A percentile compares a stretch with the other conserved stretches of the same genome.
Evolutionary conservation across 2,113 vertebrate species (phyloP).

Genomic region (Chionis minor): DNA sequence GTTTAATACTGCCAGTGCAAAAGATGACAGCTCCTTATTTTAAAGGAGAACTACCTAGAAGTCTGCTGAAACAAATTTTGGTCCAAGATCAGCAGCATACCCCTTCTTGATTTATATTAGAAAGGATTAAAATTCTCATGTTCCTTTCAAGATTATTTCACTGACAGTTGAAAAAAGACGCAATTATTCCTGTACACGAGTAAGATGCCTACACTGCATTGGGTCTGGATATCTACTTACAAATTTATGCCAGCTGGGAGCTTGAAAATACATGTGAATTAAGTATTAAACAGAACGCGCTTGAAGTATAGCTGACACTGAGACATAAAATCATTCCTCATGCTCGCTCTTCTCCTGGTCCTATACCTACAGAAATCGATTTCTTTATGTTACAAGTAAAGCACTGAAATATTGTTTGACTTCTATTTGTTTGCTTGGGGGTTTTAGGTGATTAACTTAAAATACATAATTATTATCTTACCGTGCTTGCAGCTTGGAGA

Average conservation of each 20-base stretch:
- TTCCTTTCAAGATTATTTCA: neutral
- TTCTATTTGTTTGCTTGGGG: neutral
- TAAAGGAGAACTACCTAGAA: neutral
- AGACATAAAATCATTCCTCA: too few relatives aligned
- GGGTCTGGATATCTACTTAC: too few relatives aligned
- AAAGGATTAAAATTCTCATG: neutral
- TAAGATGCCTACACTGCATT: too few relatives aligned
- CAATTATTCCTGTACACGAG: neutral
- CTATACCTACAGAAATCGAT: rapidly evolving
- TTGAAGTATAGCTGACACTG: neutral
- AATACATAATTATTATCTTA: rapidly evolving
- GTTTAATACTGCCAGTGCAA: neutral
- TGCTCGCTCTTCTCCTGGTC: neutral
- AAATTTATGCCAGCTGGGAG: neutral
- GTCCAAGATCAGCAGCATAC: neutral
- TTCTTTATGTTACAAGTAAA: neutral
- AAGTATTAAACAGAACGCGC: neutral
- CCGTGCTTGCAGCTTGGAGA: conserved; percentile 77
- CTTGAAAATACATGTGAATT: neutral
- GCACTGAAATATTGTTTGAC: neutral
- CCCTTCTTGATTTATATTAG: neutral
- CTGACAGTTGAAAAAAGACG: neutral
- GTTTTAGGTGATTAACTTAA: neutral
- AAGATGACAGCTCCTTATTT: neutral
- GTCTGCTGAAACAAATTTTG: neutral